Evolutionary conservation across 2,113 vertebrate species (phyloP), one percentile per base, ranked within the genome.

Genomic region (Cephalopterus ornatus): DNA sequence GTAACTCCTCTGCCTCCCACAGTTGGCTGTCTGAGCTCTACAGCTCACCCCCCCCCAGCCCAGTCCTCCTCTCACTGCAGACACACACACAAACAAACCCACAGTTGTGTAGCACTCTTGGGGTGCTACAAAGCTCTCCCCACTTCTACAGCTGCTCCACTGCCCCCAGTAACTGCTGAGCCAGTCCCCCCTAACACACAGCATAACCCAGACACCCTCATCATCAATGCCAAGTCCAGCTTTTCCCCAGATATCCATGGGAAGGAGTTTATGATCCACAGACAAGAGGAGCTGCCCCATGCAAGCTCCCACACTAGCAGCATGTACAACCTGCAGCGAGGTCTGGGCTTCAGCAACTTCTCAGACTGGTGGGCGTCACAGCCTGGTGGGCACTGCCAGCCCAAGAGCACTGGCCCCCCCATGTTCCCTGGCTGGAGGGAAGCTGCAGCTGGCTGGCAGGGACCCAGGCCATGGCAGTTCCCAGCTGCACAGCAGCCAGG

Each of bases 361-460:
- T 42, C 70, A 42, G 55, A 11, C 32, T n/a, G 30, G 63, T 28
- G 58, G 62, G 47, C 17, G 33, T 37, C 23, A 14, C 6, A 41
- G 39, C 14, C n/a, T 14, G 8, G 12, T 26, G 6, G 74, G 66
- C 22, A 37, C 28, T 11, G 26, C 14, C 76, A 91, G 32, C 33
- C 33, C 17, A 18, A 63, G 52, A 75, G 55, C 61, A 70, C 42
- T 1, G 1, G 1, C 27, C 15, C 21, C 12, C 62, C 22, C 46
- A 22, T 14, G 22, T 5, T 44, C 13, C 22, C 26, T 8, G 1
- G 32, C 49, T 1, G 0, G 53, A 15, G 37, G 28, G 4, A 84
- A 46, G 47, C 72, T 93, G 89, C 95, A 95, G 95, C 93, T 96
- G 94, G 91, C 75, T 95, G 92, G 95, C 92, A 73, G 26, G 28